Evolutionary conservation across 2,797 vertebrate species (phyloP).

Genomic region (Macrochelys suwanniensis): DNA sequence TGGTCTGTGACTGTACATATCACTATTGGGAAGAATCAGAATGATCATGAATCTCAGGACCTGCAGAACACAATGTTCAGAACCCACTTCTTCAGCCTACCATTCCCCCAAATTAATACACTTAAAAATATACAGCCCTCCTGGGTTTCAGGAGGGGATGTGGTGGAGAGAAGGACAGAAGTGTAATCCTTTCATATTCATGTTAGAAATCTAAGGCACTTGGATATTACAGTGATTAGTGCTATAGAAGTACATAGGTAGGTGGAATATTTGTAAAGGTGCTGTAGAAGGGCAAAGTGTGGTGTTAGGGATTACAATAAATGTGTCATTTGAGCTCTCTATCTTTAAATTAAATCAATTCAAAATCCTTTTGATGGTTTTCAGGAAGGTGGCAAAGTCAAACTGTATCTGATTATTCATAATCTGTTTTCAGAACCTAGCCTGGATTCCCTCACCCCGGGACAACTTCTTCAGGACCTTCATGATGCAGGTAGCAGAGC

Average conservation of each 20-base stretch:
- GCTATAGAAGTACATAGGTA: neutral
- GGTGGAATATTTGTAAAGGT: neutral
- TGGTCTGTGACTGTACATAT: neutral
- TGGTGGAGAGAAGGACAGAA: neutral
- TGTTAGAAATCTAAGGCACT: neutral
- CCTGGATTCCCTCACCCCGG: slow-evolving; percentile 84
- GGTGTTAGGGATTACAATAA: neutral
- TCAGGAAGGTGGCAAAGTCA: neutral
- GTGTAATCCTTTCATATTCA: neutral
- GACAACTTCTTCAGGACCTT: slow-evolving; percentile 75
- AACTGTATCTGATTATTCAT: neutral
- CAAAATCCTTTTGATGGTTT: neutral
- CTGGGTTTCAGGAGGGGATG: neutral
- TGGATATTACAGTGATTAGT: neutral
- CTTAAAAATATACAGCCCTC: neutral
- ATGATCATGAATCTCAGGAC: neutral
- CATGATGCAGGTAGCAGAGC: slow-evolving; percentile 65
- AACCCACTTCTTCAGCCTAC: neutral
- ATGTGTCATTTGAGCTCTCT: neutral
- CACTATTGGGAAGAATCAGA: neutral
- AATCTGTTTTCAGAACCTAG: slow-evolving; percentile 87
- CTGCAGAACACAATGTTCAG: neutral
- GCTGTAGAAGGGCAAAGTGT: neutral
- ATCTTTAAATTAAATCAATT: neutral
- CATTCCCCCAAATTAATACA: neutral